Percentiles rank a stretch among this genome's conserved stretches.
Conservation (phyloP, 2,113 vertebrate genomes). For the Pan troglodytes region NHGRI_mPanTro3-v2.1_pri NC_072410.2:56665001-56665500, state of each 20-base stretch:
- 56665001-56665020: too few species aligned
- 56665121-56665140: not conserved
- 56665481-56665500: not conserved
- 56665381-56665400: not conserved
- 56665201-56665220: not conserved
- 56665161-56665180: not conserved
- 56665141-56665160: not conserved
- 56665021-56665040: too few species aligned
- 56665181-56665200: not conserved
- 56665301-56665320: not conserved
- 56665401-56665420: constrained; percentile 34
- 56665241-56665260: not conserved
- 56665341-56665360: not conserved
- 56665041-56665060: not conserved
- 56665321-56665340: not conserved
- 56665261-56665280: not conserved
- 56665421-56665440: not conserved
- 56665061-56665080: not conserved
- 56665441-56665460: not conserved
- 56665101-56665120: not conserved
- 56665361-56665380: not conserved
- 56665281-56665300: not conserved
- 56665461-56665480: not conserved
- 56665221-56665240: not conserved
- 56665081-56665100: not conserved